Base-by-base conservation (phyloP, 2,113 vertebrate species). In the Pardalotus punctatus region DNA sequence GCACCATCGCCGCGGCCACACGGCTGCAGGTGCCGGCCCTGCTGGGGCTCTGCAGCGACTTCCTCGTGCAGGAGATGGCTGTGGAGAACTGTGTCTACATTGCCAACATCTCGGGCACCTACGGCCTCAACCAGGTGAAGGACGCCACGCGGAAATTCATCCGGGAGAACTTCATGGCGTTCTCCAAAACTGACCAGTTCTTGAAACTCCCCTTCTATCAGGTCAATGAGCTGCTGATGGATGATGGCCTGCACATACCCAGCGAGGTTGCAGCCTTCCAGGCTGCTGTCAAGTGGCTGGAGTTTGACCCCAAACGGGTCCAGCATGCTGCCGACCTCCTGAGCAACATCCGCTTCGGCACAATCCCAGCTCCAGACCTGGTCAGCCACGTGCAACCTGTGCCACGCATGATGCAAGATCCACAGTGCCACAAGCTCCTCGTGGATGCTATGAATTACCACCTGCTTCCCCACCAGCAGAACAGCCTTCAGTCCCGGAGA, bases 381-480 rank as follows among this genome's bases (percentile, higher is more conserved):
- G 98, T 98, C 79, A 98, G 98, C 22, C 97, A 98, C 48, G 97
- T 99, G 88, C 98, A 99, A 85, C 98, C 98, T 5, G 98, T 98
- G 74, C 98, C 98, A 29, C 96, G 95, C 58, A 98, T 98, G 98
- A 98, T 98, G 98, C 97, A 97, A 91, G 98, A 99, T 57, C 97
- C 98, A 0, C 98, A 97, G 71, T 99, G 98, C 76, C 98, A 99
- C 97, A 98, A 97, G 71, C 97, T 99, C 86, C 97, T 99, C 25
- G 98, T 99, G 80, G 98, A 98, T n/a, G 98, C 98, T 66, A 98
- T 99, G 98, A 99, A 98, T 97, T 98, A 99, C 97, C 98, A 99
- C 97, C 97, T 99, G 73, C 98, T 99, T 76, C 98, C 98, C 20
- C 96, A 98, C 95, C 98, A 98, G 97, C 98, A 99, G 91, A 99